Conservation (phyloP, 2,888 invertebrate species). For the Heteropelma amictum region DNA sequence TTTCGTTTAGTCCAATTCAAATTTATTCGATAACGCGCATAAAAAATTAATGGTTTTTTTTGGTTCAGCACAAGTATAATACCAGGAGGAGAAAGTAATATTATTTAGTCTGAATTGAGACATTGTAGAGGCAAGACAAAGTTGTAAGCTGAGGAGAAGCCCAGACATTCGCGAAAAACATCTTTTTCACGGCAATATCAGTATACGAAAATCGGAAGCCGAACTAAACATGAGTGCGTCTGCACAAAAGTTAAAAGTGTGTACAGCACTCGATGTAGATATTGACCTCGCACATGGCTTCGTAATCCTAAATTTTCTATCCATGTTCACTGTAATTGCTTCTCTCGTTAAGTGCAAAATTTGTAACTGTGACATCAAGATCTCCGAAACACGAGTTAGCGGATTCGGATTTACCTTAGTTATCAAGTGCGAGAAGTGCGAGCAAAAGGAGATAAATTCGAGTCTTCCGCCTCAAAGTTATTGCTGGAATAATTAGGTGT, state of each 20-base stretch:
- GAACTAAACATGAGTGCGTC: neutral
- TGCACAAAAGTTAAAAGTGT: neutral
- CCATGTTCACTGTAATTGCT: neutral
- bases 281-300: too few species aligned
- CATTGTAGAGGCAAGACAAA: too few species aligned
- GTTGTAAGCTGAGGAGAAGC: too few species aligned
- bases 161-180: too few species aligned
- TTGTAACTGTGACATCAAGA: neutral
- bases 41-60: too few species aligned
- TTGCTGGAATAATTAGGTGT: neutral
- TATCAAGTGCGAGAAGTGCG: neutral
- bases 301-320: neutral
- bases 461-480: neutral
- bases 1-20: too few species aligned
- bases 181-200: too few species aligned
- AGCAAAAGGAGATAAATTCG: neutral
- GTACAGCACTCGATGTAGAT: neutral
- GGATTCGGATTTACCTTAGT: neutral
- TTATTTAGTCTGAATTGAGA: too few species aligned
- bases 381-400: neutral
- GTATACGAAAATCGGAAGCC: neutral
- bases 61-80: neutral
- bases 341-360: neutral
- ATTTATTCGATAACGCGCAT: too few species aligned
- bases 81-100: slow-evolving; percentile 1